Base-by-base conservation (phyloP, 2,113 vertebrate genomes). In the Gyps fulvus region DNA sequence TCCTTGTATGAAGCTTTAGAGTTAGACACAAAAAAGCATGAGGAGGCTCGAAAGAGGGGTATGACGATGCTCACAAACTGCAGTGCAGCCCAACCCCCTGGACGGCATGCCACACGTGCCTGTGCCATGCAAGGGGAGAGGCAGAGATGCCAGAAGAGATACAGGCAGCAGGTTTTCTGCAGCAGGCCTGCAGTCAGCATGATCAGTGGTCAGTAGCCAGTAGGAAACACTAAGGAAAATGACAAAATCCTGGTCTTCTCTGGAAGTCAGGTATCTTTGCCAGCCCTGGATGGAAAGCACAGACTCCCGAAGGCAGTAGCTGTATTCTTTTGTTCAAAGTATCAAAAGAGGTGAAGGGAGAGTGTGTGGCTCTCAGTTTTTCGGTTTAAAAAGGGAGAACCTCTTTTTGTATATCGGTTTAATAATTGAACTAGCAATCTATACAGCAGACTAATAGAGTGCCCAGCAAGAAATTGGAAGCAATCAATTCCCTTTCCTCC, bases 51-150 rank as follows among this genome's bases (percentile, higher is more conserved):
- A 82, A 79, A 61, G 59, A 42, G 58, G 8, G 2, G 1, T 66
- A 23, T 40, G 49, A 52, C 0, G 7, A 23, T 23, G 34, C 10
- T 80, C 16, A 31, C 5, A 45, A 61, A 32, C 27, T 22, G 21
- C 52, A 34, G 70, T 27, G 43, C 32, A 55, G 6, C 45, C 27
- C 62, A 67, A 17, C 2, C 4, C 4, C 7, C 12, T 55, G 14
- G 12, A 14, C 5, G 6, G 17, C 49, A 55, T 12, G 43, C 18
- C 13, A 9, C n/a, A 45, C 0, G 0, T 32, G 10, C 27, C 40
- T 57, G 31, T 77, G 59, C 25, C 29, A 8, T 32, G 38, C 36
- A 62, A 72, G 10, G 4, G 10, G 42, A 38, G 42, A 67, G 52
- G 27, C 0, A 2, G 27, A 71, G 45, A 34, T 66, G 29, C 6